These are phyloP conservation scores for Acipenser oxyrinchus DNA, from an alignment of 2,797 vertebrate genomes.

Conservation along the genomic window DNA sequence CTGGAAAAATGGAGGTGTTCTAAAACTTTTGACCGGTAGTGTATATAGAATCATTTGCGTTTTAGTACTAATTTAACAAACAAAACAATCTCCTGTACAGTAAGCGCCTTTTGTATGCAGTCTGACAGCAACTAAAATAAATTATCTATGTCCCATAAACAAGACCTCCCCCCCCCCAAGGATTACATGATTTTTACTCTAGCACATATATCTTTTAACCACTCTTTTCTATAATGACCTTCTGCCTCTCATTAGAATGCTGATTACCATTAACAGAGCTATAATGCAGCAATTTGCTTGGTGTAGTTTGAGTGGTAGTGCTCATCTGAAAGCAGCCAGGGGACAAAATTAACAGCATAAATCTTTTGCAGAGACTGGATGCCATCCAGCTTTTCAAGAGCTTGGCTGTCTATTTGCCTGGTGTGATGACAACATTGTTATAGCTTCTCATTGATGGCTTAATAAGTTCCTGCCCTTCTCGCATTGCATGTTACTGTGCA, in stretches of 20 bases:
- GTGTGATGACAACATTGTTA: conserved; percentile 52
- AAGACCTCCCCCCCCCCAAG: conserved; percentile 55
- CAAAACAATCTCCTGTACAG: too few species aligned
- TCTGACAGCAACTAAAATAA: conserved; percentile 65
- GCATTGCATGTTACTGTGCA: too few species aligned
- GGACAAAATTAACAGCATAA: conserved; percentile 77
- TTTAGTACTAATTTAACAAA: too few species aligned
- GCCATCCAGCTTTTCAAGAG: conserved; percentile 49
- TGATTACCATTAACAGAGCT: conserved; percentile 74
- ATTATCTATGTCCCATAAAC: conserved; percentile 70
- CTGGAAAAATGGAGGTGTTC: too few species aligned
- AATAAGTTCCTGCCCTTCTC: conserved; percentile 29
- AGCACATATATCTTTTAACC: conserved; percentile 68
- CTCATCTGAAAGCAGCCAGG: conserved; percentile 71
- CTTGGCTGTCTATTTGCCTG: conserved; percentile 37
- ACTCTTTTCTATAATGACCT: conserved; percentile 63
- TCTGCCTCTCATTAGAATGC: conserved; percentile 73
- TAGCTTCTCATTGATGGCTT: conserved; percentile 47
- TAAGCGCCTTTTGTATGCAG: conserved; percentile 40
- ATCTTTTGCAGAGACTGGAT: conserved; percentile 64
- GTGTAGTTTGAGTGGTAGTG: conserved; percentile 55
- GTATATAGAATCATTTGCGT: too few species aligned
- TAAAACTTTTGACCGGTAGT: too few species aligned
- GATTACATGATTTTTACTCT: conserved; percentile 56
- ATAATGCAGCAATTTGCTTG: conserved; percentile 70